These are phyloP conservation scores for Triplophysa dalaica DNA, from an alignment of 2,113 vertebrate species.

Conservation along the genomic window DNA sequence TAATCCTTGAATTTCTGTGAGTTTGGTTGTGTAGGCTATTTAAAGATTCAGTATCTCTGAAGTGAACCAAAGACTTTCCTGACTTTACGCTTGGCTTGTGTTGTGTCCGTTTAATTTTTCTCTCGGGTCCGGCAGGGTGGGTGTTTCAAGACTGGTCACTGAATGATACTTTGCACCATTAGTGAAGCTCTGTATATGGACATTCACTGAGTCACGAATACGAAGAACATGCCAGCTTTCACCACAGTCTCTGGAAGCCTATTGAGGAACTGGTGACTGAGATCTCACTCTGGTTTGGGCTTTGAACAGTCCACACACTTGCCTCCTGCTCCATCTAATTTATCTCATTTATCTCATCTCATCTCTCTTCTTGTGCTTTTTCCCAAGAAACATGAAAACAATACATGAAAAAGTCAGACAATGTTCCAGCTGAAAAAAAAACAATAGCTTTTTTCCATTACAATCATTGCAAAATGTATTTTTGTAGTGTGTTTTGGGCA, in stretches of 20 bases:
- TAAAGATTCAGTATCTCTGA: not conserved
- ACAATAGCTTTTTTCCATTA: no score
- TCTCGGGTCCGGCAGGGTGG: constrained; percentile 10
- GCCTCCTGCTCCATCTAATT: constrained; percentile 1
- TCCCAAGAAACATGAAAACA: no score
- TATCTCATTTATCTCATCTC: no score
- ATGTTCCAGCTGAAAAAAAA: no score
- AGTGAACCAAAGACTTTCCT: not conserved
- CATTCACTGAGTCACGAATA: constrained; percentile 2
- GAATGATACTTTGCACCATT: not conserved
- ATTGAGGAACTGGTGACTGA: constrained; percentile 15
- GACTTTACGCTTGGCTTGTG: constrained; percentile 3
- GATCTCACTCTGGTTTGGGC: not conserved
- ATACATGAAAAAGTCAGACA: no score
- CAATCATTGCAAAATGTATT: no score
- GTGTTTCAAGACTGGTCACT: constrained; percentile 33
- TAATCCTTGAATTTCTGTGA: no score
- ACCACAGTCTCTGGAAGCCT: constrained; percentile 12
- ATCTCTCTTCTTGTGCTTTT: no score
- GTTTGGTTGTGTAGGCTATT: no score
- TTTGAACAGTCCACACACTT: not conserved
- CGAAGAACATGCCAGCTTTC: constrained; percentile 7
- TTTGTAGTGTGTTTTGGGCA: no score
- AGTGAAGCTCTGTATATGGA: constrained; percentile 6
- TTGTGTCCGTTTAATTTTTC: constrained; percentile 3